phyloP scores from a whole-genome alignment of 2,113 vertebrate genomes.

The Gymnarchus niloticus region DNA sequence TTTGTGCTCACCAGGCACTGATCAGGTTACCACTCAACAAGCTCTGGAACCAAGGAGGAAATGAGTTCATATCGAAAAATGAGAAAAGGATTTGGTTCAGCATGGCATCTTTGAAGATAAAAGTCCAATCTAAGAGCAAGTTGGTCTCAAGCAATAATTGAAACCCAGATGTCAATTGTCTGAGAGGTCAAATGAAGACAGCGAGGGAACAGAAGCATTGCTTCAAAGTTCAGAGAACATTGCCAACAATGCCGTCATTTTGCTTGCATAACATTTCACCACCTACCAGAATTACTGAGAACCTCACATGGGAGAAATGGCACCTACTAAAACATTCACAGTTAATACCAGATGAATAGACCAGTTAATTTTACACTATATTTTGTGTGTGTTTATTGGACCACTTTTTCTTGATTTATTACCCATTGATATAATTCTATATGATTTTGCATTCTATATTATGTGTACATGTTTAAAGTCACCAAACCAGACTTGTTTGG shows the following conservation, averaged over 20 bases:
- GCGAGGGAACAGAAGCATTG: constrained; percentile 29
- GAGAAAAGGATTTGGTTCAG: constrained; percentile 58
- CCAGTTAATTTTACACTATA: constrained; percentile 43
- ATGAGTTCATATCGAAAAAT: constrained; percentile 72
- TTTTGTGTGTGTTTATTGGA: constrained; percentile 26
- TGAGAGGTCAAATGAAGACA: constrained; percentile 47
- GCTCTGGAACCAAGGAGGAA: constrained; percentile 64
- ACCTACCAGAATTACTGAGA: constrained; percentile 48
- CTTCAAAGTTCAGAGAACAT: constrained; percentile 24
- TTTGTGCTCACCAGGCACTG: constrained; percentile 31
- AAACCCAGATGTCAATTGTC: constrained; percentile 40
- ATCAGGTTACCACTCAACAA: constrained; percentile 66
- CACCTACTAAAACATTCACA: constrained; percentile 33
- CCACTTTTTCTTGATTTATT: constrained; percentile 54
- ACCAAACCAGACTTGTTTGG: constrained; percentile 32
- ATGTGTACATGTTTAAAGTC: constrained; percentile 50
- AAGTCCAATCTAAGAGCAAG: constrained; percentile 45
- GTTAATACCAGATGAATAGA: constrained; percentile 63
- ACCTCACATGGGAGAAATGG: constrained; percentile 38
- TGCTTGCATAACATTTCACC: constrained; percentile 50
- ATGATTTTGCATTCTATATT: constrained; percentile 58
- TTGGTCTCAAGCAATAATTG: constrained; percentile 47
- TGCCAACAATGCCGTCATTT: constrained; percentile 30
- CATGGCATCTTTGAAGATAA: constrained; percentile 59
- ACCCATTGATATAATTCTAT: constrained; percentile 59